Evolutionary conservation across 2,113 vertebrate species (phyloP).

Genomic region (Macheiramphus alcinus): DNA sequence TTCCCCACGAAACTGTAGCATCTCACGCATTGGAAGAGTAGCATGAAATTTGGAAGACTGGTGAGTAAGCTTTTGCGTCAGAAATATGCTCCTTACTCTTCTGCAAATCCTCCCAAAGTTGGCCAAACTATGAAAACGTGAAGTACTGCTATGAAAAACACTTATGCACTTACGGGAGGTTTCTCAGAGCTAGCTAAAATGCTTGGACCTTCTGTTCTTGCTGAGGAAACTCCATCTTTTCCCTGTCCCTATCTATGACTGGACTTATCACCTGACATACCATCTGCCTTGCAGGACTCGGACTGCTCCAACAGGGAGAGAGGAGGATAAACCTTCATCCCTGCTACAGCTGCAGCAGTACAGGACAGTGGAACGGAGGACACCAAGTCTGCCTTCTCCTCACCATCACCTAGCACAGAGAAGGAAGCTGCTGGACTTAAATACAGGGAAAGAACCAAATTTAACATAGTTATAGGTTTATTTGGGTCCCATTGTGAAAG

Average conservation of each 20-base stretch:
- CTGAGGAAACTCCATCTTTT: neutral
- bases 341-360: neutral
- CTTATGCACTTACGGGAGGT: accelerated
- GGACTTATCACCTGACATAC: accelerated
- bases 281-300: neutral
- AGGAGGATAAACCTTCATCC: neutral
- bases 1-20: neutral
- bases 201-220: neutral
- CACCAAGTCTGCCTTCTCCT: neutral
- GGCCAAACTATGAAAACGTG: neutral
- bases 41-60: neutral
- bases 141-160: neutral
- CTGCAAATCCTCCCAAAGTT: neutral
- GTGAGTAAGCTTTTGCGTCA: neutral
- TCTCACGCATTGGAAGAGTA: neutral
- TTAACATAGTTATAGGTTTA: neutral
- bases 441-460: neutral
- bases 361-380: neutral
- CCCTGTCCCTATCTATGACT: neutral
- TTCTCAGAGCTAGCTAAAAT: neutral
- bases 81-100: neutral
- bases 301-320: neutral
- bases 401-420: neutral
- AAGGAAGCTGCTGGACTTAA: neutral
- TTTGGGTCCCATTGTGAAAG: neutral